A percentile compares a stretch with the other conserved stretches of the same genome.
Evolutionary conservation across 2,888 invertebrate species (phyloP).

Genomic region (Phasia obesa): DNA sequence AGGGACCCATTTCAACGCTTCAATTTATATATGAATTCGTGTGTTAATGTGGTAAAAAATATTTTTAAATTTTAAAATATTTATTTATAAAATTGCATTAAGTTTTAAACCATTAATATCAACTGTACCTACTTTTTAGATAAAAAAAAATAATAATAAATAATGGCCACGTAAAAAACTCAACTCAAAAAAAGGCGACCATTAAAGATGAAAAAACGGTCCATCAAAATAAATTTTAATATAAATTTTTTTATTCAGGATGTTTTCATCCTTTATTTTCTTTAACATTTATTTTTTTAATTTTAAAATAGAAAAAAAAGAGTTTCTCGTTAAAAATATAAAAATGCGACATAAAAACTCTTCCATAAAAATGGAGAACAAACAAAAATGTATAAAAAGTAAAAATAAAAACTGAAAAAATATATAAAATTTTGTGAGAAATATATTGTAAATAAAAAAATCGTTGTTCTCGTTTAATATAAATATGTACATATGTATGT

Average conservation of each 20-base stretch:
- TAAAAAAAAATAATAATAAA: conserved; percentile 45
- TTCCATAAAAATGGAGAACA: conserved; percentile 42
- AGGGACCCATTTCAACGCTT: no score
- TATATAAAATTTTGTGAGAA: conserved; percentile 31
- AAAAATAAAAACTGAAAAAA: conserved; percentile 44
- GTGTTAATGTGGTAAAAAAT: no score
- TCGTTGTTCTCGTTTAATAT: conserved; percentile 34
- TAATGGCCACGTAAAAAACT: conserved; percentile 40
- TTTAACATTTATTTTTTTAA: conserved; percentile 55
- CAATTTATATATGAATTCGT: no score
- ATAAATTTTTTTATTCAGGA: conserved; percentile 47
- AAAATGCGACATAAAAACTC: conserved; percentile 63
- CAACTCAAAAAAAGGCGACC: conserved; percentile 42
- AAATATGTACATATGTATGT: no score
- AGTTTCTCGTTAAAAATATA: conserved; percentile 68
- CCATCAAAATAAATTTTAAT: conserved; percentile 60
- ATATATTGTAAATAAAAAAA: conserved; percentile 32
- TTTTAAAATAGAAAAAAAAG: conserved; percentile 60
- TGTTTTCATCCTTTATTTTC: conserved; percentile 56
- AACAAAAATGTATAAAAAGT: conserved; percentile 21
- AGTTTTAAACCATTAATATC: not conserved
- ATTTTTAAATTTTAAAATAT: no score
- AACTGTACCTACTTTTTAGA: conserved; percentile 14
- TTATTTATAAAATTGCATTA: not conserved
- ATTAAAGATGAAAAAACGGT: conserved; percentile 57